Conservation (phyloP, 2,113 vertebrate species). For the Hemicordylus capensis region DNA sequence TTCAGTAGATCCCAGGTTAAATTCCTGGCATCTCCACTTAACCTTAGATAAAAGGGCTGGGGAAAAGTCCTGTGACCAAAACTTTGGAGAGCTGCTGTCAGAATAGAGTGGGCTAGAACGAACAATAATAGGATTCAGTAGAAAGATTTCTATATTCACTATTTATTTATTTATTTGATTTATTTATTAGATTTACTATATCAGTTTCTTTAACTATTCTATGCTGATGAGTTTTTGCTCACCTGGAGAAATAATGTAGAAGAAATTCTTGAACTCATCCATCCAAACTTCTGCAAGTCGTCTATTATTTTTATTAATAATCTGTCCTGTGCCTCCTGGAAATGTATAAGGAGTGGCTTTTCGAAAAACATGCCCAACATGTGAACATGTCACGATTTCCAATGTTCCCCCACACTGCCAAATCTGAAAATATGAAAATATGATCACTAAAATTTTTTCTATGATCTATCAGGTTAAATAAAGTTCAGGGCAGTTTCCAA, state of each 20-base stretch:
- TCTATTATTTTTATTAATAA: slow-evolving; percentile 99
- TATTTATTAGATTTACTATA: too few relatives aligned
- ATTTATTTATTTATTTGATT: too few relatives aligned
- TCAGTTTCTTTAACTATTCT: background rate
- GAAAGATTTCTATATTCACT: background rate
- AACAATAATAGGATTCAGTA: background rate
- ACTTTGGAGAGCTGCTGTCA: background rate
- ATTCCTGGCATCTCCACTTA: background rate
- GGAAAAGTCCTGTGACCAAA: background rate
- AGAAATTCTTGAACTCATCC: slow-evolving; percentile 99
- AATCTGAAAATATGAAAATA: slow-evolving; percentile 80
- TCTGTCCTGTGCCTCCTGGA: slow-evolving; percentile 97
- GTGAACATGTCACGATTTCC: slow-evolving; percentile 98
- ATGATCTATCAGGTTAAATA: too few relatives aligned
- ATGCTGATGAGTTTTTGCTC: slow-evolving; percentile 59
- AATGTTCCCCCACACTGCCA: slow-evolving; percentile 98
- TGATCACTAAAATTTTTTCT: background rate
- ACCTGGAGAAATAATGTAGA: slow-evolving; percentile 99
- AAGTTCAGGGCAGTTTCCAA: too few relatives aligned
- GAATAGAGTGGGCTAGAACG: background rate
- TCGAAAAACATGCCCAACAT: slow-evolving; percentile 97
- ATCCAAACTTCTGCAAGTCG: slow-evolving; percentile 99
- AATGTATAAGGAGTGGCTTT: slow-evolving; percentile 99
- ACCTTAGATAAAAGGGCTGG: background rate
- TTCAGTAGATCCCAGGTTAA: background rate